phyloP scores from a whole-genome alignment of 2,888 invertebrate genomes.

The Heliconius aoede region DNA sequence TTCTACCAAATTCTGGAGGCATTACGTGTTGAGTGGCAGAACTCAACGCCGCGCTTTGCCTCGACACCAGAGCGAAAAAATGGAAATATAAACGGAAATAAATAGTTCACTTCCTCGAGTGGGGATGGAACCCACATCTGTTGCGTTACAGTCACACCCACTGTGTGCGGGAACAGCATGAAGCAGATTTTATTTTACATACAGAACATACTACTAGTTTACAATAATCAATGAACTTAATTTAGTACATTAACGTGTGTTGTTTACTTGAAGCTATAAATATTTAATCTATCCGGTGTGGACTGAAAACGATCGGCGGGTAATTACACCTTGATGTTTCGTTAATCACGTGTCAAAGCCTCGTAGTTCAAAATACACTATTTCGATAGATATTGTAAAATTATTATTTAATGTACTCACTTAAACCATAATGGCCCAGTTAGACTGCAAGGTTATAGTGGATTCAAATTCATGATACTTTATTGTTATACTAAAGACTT shows the following conservation, averaged over 20 bases:
- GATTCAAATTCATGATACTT: neutral
- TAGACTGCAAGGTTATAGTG: neutral
- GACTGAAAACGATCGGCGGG: neutral
- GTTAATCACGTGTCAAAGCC: constrained; percentile 12
- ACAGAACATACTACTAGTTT: too few relatives aligned
- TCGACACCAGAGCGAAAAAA: too few relatives aligned
- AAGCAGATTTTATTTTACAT: too few relatives aligned
- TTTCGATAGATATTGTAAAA: neutral
- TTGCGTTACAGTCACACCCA: too few relatives aligned
- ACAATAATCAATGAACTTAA: too few relatives aligned
- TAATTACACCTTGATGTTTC: constrained; percentile 13
- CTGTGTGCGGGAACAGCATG: too few relatives aligned
- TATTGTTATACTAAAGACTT: neutral
- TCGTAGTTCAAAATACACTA: neutral
- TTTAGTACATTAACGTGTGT: neutral
- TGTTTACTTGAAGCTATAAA: neutral
- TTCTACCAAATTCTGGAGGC: too few relatives aligned
- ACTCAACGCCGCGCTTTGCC: too few relatives aligned
- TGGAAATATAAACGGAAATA: too few relatives aligned
- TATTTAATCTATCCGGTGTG: neutral
- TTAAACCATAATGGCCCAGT: neutral
- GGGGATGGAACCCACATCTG: too few relatives aligned
- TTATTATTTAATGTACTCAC: neutral
- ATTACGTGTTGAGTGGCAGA: too few relatives aligned
- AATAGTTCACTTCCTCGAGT: too few relatives aligned